A percentile compares a stretch with the other conserved stretches of the same genome.
phyloP scores from a whole-genome alignment of 2,113 vertebrate genomes.

The Erythrocercus mccallii region DNA sequence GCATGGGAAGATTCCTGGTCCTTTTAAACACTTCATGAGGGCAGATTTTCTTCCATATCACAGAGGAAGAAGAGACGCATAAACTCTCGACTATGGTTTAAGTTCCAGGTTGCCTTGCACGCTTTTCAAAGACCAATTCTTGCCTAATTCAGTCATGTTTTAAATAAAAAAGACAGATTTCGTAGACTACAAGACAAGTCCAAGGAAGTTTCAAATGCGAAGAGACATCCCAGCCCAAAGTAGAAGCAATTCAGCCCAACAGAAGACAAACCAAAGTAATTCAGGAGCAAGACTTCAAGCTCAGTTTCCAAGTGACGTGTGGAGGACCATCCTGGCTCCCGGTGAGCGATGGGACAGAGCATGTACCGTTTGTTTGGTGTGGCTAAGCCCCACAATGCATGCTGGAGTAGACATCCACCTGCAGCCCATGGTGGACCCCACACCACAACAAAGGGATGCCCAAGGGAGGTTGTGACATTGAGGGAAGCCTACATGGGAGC shows the following conservation, averaged over 20 bases:
- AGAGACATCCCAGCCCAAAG: rapidly evolving
- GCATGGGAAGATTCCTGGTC: not conserved
- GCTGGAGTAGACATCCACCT: not conserved
- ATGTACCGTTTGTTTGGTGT: rapidly evolving
- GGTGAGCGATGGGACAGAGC: not conserved
- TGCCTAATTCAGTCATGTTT: not conserved
- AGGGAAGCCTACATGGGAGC: not conserved
- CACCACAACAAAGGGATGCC: not conserved
- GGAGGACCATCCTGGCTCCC: not conserved
- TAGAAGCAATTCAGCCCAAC: not conserved
- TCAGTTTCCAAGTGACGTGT: not conserved
- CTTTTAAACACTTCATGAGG: not conserved
- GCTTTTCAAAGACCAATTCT: not conserved
- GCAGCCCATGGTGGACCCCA: not conserved
- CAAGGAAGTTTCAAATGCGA: not conserved
- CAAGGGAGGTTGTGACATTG: no score
- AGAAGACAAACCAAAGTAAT: not conserved
- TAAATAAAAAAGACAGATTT: not conserved
- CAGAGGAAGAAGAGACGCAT: rapidly evolving
- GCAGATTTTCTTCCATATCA: not conserved
- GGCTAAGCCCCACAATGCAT: rapidly evolving
- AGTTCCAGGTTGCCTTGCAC: not conserved
- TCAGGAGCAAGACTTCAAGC: not conserved
- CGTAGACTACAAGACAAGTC: not conserved
- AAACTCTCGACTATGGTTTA: not conserved